These are phyloP conservation scores for Enteromius treurensis DNA, from an alignment of 2,797 vertebrate species.

Conservation along the genomic window DNA sequence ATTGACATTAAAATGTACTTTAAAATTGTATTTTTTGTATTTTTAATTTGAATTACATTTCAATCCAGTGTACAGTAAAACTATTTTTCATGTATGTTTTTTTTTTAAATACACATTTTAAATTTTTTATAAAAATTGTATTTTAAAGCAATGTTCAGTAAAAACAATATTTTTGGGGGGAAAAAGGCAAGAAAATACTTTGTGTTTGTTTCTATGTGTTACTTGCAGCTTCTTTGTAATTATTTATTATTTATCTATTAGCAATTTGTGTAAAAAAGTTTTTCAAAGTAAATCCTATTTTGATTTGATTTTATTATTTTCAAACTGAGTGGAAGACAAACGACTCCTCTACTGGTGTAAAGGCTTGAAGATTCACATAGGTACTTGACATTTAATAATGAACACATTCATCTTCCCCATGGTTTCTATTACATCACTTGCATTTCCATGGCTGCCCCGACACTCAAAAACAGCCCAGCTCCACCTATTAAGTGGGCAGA, in stretches of 20 bases:
- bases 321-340: neutral
- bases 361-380: slow-evolving; percentile 3
- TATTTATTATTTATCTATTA: neutral
- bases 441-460: slow-evolving; percentile 41
- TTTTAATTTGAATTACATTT: no score
- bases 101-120: no score
- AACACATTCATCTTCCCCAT: slow-evolving; percentile 15
- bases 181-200: neutral
- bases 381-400: slow-evolving; percentile 41
- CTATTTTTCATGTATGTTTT: no score
- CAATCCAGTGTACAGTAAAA: no score
- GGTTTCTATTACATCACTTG: slow-evolving; percentile 47
- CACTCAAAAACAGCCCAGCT: neutral
- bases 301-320: neutral
- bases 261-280: neutral
- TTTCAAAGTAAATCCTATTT: neutral
- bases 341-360: neutral
- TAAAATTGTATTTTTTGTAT: neutral
- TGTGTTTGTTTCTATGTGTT: neutral
- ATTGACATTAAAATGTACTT: no score
- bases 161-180: neutral
- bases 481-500: neutral
- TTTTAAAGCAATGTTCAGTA: neutral
- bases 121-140: no score
- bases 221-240: neutral